A percentile compares a stretch with the other conserved stretches of the same genome.
phyloP scores from a whole-genome alignment of 2,113 vertebrate genomes.

The Tichodroma muraria region DNA sequence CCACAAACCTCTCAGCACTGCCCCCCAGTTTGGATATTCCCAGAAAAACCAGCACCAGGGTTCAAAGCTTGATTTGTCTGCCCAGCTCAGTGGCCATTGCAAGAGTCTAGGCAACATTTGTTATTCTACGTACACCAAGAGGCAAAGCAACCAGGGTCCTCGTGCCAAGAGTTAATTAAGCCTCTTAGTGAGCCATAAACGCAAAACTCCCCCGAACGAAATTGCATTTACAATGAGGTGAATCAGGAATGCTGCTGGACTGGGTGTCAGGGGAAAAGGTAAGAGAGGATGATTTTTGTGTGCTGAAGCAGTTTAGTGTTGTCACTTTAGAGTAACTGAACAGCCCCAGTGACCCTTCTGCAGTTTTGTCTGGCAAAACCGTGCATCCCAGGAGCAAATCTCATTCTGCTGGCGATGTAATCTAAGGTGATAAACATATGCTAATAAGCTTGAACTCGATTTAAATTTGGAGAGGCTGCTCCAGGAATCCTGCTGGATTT shows the following conservation, averaged over 20 bases:
- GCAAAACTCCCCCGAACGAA: background rate
- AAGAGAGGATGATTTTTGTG: background rate
- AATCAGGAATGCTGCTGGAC: background rate
- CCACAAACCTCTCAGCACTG: background rate
- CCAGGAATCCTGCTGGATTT: background rate
- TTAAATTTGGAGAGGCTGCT: background rate
- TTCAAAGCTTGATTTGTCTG: background rate
- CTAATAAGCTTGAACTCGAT: background rate
- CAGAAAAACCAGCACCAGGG: background rate
- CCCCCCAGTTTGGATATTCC: background rate
- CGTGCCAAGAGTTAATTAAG: background rate
- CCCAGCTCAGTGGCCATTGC: background rate
- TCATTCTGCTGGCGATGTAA: background rate
- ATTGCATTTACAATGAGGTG: background rate
- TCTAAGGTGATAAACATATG: constrained; percentile 36
- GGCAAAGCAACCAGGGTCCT: background rate
- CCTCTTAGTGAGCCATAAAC: background rate
- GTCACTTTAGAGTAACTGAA: background rate
- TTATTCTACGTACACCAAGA: background rate
- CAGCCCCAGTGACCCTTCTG: background rate
- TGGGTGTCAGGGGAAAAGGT: background rate
- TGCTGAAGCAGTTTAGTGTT: background rate
- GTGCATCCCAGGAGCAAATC: background rate
- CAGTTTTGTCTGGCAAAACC: background rate
- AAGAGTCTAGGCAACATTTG: background rate